Conservation (phyloP, 2,113 vertebrate genomes). For the Tachysurus fulvidraco region DNA sequence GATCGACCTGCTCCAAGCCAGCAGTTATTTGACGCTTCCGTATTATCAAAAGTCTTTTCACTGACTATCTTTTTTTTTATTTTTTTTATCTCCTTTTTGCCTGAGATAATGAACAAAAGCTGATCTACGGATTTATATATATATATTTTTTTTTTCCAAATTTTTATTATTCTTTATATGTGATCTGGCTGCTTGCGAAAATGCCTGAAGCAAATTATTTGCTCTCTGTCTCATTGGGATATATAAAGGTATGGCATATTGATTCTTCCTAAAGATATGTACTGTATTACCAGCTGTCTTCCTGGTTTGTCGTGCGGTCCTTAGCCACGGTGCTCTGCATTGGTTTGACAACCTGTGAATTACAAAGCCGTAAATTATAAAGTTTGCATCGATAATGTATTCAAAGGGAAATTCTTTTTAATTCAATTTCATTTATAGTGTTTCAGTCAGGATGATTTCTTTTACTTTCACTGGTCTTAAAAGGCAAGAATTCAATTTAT, state of each 20-base stretch:
- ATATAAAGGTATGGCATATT: constrained; percentile 76
- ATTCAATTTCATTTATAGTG: background rate
- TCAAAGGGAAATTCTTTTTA: background rate
- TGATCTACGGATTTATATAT: constrained; percentile 9
- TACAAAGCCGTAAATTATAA: background rate
- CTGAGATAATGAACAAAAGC: constrained; percentile 23
- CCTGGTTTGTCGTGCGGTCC: background rate
- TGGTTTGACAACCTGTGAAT: constrained; percentile 2
- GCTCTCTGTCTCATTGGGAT: constrained; percentile 84
- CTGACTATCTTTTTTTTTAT: no score
- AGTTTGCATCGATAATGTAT: background rate
- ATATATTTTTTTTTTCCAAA: background rate
- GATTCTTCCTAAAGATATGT: background rate
- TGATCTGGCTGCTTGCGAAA: constrained; percentile 57
- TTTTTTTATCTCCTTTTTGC: background rate
- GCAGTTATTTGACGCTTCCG: constrained; percentile 5
- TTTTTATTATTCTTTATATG: background rate
- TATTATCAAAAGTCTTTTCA: background rate
- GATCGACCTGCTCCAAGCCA: constrained; percentile 21
- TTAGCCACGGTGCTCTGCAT: background rate
- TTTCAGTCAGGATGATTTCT: background rate
- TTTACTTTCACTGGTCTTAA: background rate
- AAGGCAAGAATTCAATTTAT: background rate
- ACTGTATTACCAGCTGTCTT: background rate
- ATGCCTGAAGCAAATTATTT: constrained; percentile 87